Evolutionary conservation across 2,113 vertebrate species (phyloP).

Genomic region (Porphyrio hochstetteri): DNA sequence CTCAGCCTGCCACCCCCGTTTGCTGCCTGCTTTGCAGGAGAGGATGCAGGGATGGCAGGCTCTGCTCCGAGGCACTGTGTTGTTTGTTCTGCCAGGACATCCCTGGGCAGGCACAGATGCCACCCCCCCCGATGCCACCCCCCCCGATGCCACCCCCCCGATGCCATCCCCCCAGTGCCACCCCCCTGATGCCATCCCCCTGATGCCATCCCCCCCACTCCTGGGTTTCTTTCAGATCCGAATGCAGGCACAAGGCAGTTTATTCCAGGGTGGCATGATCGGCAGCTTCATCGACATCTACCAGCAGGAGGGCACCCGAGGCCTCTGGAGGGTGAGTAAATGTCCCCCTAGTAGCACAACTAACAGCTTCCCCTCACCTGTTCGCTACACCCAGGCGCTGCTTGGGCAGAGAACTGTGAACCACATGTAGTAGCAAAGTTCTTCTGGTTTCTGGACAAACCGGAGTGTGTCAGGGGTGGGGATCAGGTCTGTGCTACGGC

Average conservation of each 20-base stretch:
- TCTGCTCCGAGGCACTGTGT: background rate
- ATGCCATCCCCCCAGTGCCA: background rate
- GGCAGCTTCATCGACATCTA: conserved; percentile 98
- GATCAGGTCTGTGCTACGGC: background rate
- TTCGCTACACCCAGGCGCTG: background rate
- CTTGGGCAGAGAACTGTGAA: background rate
- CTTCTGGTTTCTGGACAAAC: background rate
- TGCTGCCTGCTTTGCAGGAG: rapidly evolving
- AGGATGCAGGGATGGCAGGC: rapidly evolving
- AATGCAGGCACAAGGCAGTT: conserved; percentile 95
- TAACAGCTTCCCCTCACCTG: background rate
- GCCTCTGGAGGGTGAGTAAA: conserved; percentile 91
- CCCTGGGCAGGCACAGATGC: background rate
- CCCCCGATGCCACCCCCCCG: background rate
- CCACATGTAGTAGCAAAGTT: too few relatives aligned
- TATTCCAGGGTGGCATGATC: conserved; percentile 96
- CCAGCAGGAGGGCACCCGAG: conserved; percentile 92
- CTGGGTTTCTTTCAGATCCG: conserved; percentile 81
- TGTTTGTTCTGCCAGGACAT: background rate
- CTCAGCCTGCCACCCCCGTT: background rate
- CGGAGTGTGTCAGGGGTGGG: background rate
- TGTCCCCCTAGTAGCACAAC: background rate
- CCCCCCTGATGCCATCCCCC: too few relatives aligned
- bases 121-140: rapidly evolving
- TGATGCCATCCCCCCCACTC: background rate